Conservation (phyloP, 2,888 invertebrate species). For the Cancer borealis region DNA sequence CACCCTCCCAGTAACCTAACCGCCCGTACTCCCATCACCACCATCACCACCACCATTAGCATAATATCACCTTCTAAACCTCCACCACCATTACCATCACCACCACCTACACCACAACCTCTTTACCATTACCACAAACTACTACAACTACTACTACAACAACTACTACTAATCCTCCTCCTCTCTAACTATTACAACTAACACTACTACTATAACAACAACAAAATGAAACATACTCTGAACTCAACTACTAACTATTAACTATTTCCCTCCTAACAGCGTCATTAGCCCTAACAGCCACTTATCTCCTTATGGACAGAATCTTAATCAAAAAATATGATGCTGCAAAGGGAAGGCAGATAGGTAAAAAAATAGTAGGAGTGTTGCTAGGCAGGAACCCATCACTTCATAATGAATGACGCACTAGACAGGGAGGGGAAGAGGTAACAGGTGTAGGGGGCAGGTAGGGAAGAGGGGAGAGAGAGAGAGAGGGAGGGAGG, state of each 20-base stretch:
- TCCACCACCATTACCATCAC: slow-evolving; percentile 23
- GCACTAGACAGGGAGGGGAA: background rate
- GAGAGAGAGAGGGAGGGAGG: background rate
- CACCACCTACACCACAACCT: background rate
- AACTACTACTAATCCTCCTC: background rate
- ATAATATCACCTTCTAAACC: background rate
- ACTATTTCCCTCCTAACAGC: background rate
- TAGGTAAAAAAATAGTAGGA: background rate
- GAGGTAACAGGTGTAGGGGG: background rate
- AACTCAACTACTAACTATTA: background rate
- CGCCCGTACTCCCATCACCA: background rate
- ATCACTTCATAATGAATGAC: background rate
- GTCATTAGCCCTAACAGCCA: background rate
- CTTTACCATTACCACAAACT: background rate
- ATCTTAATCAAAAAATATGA: background rate
- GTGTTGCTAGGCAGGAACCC: slow-evolving; percentile 22
- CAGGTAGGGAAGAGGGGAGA: background rate
- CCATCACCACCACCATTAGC: background rate
- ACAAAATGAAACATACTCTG: background rate
- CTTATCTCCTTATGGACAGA: background rate
- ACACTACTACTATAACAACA: background rate
- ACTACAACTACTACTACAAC: background rate
- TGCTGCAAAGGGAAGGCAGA: too few relatives aligned
- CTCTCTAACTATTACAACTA: background rate
- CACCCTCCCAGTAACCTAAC: background rate